These are phyloP conservation scores for Phoeniculus purpureus DNA, from an alignment of 2,797 vertebrate species.

Conservation along the genomic window DNA sequence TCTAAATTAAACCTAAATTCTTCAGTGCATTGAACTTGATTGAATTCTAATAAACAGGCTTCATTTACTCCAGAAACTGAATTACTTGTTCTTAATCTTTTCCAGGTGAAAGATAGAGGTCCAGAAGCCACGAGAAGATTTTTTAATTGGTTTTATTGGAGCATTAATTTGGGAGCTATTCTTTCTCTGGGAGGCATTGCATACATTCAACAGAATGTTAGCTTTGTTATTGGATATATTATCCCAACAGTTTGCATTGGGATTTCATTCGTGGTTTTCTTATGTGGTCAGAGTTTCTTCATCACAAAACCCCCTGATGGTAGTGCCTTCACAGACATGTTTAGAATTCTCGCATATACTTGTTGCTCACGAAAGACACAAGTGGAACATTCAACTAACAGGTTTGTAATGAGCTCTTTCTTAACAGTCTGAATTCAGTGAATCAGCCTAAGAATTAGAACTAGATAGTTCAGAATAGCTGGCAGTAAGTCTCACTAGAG, in stretches of 20 bases:
- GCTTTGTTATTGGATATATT: constrained; percentile 88
- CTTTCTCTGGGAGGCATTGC: constrained; percentile 91
- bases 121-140: constrained; percentile 94
- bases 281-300: constrained; percentile 89
- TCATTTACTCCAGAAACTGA: neutral
- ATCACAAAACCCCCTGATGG: constrained; percentile 93
- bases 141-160: constrained; percentile 99
- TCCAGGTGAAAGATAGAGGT: constrained; percentile 92
- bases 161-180: constrained; percentile 96
- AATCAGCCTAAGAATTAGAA: neutral
- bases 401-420: constrained; percentile 74
- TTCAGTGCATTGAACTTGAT: neutral
- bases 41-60: neutral
- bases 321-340: constrained; percentile 93
- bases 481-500: neutral
- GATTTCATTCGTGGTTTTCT: constrained; percentile 90
- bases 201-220: constrained; percentile 93
- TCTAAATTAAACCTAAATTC: neutral
- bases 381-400: constrained; percentile 70
- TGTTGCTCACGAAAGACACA: constrained; percentile 80
- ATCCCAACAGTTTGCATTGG: constrained; percentile 90
- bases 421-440: neutral
- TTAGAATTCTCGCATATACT: constrained; percentile 86
- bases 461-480: neutral
- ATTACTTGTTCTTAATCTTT: neutral